A percentile compares a stretch with the other conserved stretches of the same genome.
Evolutionary conservation across 2,888 invertebrate species (phyloP).

Genomic region (Graphium colonna): DNA sequence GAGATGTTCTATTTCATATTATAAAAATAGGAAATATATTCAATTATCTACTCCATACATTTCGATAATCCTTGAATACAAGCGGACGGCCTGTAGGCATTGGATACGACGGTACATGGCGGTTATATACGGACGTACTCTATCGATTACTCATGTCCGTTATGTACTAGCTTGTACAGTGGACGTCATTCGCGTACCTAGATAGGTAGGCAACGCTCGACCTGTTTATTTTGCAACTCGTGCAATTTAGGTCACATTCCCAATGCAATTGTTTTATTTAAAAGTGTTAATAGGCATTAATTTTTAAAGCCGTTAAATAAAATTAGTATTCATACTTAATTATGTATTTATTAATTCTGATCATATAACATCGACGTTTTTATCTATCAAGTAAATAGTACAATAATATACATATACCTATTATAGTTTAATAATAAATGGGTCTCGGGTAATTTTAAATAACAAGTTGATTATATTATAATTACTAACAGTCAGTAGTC

Average conservation of each 20-base stretch:
- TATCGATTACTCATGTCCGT: slow-evolving; percentile 51
- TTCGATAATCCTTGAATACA: slow-evolving; percentile 33
- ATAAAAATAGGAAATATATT: not conserved
- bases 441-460: too few species aligned
- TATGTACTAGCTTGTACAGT: slow-evolving; percentile 38
- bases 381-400: too few species aligned
- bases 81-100: slow-evolving; percentile 23
- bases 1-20: not conserved
- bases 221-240: slow-evolving; percentile 43
- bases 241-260: slow-evolving; percentile 39
- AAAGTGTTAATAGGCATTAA: not conserved
- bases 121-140: slow-evolving; percentile 44
- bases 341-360: too few species aligned
- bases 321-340: too few species aligned
- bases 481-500: too few species aligned
- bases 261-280: slow-evolving; percentile 29
- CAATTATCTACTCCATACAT: slow-evolving; percentile 33
- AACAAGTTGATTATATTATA: too few species aligned
- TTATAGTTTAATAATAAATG: too few species aligned
- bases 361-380: too few species aligned
- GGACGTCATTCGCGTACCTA: slow-evolving; percentile 40
- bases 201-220: slow-evolving; percentile 37
- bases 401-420: too few species aligned
- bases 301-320: not conserved
- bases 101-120: slow-evolving; percentile 30